Percentiles rank a stretch among this genome's conserved stretches.
These are phyloP conservation scores for Sandelia bainsii DNA, from an alignment of 2,797 vertebrate species.

Conservation along the genomic window DNA sequence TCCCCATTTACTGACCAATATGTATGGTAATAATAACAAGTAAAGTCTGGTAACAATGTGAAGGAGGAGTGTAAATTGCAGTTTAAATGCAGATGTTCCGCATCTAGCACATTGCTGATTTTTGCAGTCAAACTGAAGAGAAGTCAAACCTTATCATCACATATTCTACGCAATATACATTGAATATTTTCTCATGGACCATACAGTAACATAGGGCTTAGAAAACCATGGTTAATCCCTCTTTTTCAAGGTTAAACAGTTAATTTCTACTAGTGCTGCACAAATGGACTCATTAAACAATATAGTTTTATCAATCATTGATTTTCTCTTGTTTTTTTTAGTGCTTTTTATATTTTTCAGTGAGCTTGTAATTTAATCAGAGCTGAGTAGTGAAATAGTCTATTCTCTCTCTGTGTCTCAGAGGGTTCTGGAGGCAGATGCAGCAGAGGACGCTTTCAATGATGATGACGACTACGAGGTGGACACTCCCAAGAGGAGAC, in stretches of 20 bases:
- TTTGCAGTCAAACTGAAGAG: background rate
- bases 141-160: conserved; percentile 16
- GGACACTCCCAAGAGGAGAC: conserved; percentile 96
- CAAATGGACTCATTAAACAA: background rate
- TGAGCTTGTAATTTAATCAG: background rate
- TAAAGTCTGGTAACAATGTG: background rate
- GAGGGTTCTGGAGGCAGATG: conserved; percentile 97
- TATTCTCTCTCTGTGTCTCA: conserved; percentile 61
- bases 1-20: background rate
- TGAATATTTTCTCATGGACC: conserved; percentile 2
- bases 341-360: background rate
- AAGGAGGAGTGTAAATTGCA: background rate
- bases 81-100: background rate
- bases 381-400: background rate
- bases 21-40: background rate
- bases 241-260: background rate
- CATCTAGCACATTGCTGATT: background rate
- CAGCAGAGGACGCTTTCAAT: conserved; percentile 94
- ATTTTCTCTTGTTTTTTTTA: too few species aligned
- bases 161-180: conserved; percentile 17
- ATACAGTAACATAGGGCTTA: background rate
- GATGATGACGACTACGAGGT: conserved; percentile 96
- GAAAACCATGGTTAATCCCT: too few species aligned
- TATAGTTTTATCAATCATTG: background rate
- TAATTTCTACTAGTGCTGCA: background rate